These are phyloP conservation scores for Podiceps cristatus DNA, from an alignment of 2,113 vertebrate genomes.

Conservation along the genomic window DNA sequence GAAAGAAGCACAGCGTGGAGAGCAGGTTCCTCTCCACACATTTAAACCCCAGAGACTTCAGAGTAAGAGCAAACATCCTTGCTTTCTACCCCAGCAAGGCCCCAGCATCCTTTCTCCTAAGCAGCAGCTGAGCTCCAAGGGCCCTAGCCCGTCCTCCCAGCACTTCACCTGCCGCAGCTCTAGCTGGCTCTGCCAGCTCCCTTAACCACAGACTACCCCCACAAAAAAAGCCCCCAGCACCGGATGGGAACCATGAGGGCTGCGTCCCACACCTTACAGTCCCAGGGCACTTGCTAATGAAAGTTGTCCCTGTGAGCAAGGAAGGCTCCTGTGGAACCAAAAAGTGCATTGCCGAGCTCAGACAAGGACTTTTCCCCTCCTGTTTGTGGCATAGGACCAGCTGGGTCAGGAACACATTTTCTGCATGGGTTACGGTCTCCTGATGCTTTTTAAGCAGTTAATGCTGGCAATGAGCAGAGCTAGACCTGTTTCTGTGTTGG, in stretches of 20 bases:
- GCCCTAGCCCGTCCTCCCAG: not conserved
- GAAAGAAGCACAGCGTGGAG: not conserved
- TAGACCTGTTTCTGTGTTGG: not conserved
- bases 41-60: not conserved
- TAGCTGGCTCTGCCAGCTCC: not conserved
- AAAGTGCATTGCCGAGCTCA: not conserved
- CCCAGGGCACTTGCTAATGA: fast-evolving
- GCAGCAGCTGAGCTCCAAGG: fast-evolving
- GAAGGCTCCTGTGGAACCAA: not conserved
- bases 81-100: no score
- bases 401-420: not conserved
- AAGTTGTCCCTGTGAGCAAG: not conserved
- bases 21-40: not conserved
- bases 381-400: not conserved
- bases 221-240: fast-evolving
- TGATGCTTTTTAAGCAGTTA: not conserved
- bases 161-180: not conserved
- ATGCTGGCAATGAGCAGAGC: not conserved
- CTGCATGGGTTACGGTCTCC: fast-evolving
- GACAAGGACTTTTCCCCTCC: not conserved
- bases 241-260: fast-evolving
- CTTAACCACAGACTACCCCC: not conserved
- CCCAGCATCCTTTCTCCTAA: not conserved
- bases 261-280: no score
- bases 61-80: fast-evolving